A percentile compares a stretch with the other conserved stretches of the same genome.
Evolutionary conservation across 2,113 vertebrate species (phyloP).

Genomic region (Corythaixoides concolor): DNA sequence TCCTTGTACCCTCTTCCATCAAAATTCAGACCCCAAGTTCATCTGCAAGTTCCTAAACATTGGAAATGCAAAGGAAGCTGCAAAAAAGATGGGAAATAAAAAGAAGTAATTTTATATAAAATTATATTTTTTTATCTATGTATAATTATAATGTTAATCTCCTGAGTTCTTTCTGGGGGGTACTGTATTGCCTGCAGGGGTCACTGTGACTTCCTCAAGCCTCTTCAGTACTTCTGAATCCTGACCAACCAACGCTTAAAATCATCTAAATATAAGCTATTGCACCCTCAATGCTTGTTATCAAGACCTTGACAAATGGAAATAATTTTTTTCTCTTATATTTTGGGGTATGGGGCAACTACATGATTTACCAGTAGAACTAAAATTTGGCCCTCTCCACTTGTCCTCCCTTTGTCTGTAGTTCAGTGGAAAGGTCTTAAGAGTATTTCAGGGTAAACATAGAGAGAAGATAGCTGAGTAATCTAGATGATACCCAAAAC

Average conservation of each 20-base stretch:
- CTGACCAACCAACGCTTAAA: neutral
- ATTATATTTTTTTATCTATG: neutral
- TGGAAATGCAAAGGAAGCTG: neutral
- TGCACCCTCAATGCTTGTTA: neutral
- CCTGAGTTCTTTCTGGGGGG: neutral
- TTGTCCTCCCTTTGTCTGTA: neutral
- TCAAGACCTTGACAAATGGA: neutral
- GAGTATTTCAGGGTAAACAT: neutral
- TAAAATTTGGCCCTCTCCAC: neutral
- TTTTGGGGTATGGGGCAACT: neutral
- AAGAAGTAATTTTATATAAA: neutral
- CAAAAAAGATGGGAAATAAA: neutral
- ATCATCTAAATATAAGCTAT: neutral
- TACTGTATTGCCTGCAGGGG: neutral
- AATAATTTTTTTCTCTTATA: neutral
- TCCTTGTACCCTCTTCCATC: neutral
- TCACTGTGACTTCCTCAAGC: neutral
- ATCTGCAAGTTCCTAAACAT: neutral
- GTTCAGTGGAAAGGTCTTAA: neutral
- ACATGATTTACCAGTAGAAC: neutral
- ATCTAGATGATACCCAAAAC: neutral
- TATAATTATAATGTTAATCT: neutral
- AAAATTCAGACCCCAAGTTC: neutral
- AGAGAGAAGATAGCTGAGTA: neutral
- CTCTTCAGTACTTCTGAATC: neutral